Evolutionary conservation across 1,140 invertebrate genomes (phyloP).

Genomic region (Colletes gigas): DNA sequence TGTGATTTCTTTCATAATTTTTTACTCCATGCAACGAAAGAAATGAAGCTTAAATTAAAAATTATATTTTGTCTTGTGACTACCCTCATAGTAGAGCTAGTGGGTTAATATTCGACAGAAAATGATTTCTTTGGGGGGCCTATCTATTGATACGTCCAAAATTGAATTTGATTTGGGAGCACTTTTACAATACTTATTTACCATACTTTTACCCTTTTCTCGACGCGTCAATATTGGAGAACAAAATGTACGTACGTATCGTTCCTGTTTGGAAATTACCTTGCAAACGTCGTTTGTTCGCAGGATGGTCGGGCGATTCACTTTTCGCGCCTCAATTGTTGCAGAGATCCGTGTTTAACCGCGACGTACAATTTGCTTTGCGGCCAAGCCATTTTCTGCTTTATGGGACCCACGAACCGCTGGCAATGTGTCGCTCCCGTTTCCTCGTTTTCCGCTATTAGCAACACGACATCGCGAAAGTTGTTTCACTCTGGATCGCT

Average conservation of each 20-base stretch:
- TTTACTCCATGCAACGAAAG: no score
- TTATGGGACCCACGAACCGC: background rate
- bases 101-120: no score
- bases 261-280: constrained; percentile 17
- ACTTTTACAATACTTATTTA: background rate
- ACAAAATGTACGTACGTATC: background rate
- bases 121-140: no score
- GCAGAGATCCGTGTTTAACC: constrained; percentile 54
- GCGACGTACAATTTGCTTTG: constrained; percentile 64
- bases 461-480: background rate
- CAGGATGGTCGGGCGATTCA: constrained; percentile 12
- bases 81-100: no score
- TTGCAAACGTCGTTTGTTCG: constrained; percentile 21
- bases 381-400: constrained; percentile 42
- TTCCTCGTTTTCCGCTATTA: constrained; percentile 18
- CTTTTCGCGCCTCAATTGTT: constrained; percentile 40
- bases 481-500: background rate
- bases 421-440: constrained; percentile 13
- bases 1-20: no score
- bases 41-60: no score
- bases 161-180: background rate
- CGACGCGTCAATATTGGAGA: no score
- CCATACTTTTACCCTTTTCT: no score
- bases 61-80: no score
- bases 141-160: no score